Percentiles rank a stretch among this genome's conserved stretches.
Evolutionary conservation across 2,797 vertebrate genomes (phyloP).

Genomic region (Austrolebias charrua): DNA sequence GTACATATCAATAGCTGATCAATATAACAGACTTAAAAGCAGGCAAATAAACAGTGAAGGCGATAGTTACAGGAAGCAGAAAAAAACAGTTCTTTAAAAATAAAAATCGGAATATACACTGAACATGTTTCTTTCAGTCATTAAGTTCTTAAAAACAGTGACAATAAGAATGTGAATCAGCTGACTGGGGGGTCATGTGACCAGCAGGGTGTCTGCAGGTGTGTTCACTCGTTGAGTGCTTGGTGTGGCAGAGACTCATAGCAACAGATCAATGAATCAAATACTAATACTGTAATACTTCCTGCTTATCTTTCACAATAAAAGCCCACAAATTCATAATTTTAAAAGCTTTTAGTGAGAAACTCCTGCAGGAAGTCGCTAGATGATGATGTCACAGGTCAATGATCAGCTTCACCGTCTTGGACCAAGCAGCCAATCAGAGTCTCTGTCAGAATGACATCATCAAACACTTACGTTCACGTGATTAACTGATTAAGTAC

Average conservation of each 20-base stretch:
- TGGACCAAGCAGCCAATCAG: neutral
- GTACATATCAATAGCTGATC: constrained; percentile 42
- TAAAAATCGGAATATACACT: constrained; percentile 10
- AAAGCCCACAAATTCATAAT: neutral
- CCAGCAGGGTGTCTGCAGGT: neutral
- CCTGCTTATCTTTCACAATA: constrained; percentile 14
- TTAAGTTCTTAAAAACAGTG: neutral
- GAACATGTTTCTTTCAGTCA: neutral
- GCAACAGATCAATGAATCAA: neutral
- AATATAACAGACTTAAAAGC: constrained; percentile 55
- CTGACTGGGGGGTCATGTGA: neutral
- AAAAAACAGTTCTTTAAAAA: constrained; percentile 34
- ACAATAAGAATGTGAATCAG: neutral
- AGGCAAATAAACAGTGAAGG: constrained; percentile 31
- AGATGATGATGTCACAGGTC: neutral
- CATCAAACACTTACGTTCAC: neutral
- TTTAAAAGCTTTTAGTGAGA: constrained; percentile 2
- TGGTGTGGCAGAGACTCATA: neutral
- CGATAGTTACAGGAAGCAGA: constrained; percentile 26
- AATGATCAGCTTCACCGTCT: neutral
- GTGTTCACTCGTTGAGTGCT: neutral
- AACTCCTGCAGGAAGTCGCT: constrained; percentile 4
- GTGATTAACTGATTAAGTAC: neutral
- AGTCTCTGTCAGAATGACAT: neutral
- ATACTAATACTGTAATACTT: constrained; percentile 1